A percentile compares a stretch with the other conserved stretches of the same genome.
Evolutionary conservation across 2,888 invertebrate species (phyloP).

Genomic region (Geophilus truncorum): DNA sequence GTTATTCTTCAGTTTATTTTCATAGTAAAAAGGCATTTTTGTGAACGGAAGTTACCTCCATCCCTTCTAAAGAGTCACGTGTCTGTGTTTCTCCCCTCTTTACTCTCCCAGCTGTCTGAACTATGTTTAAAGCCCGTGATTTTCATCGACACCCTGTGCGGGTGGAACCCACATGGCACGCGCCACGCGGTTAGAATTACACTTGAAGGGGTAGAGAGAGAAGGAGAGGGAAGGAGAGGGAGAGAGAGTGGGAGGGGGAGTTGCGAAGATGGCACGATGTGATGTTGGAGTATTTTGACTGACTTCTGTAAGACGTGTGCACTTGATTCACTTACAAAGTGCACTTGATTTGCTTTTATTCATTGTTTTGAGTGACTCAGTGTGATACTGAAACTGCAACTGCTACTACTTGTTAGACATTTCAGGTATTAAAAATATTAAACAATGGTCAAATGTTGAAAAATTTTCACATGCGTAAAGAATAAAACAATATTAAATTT

Average conservation of each 20-base stretch:
- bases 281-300: neutral
- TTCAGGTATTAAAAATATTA: too few species aligned
- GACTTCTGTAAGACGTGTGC: neutral
- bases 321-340: neutral
- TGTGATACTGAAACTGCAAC: neutral
- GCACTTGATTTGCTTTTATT: neutral
- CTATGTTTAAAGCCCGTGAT: neutral
- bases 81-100: neutral
- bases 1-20: neutral
- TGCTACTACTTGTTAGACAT: too few species aligned
- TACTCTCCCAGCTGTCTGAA: neutral
- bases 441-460: too few species aligned
- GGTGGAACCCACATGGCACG: neutral
- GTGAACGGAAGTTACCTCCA: neutral
- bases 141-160: neutral
- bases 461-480: too few species aligned
- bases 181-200: neutral
- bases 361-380: too few species aligned
- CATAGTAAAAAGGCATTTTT: neutral
- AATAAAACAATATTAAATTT: too few species aligned
- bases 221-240: too few species aligned
- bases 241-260: too few species aligned
- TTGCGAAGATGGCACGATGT: neutral
- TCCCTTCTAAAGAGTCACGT: neutral
- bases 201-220: neutral